Evolutionary conservation across 2,797 vertebrate genomes (phyloP), one percentile per base, ranked within the genome.

Genomic region (Pantherophis vulpinus): DNA sequence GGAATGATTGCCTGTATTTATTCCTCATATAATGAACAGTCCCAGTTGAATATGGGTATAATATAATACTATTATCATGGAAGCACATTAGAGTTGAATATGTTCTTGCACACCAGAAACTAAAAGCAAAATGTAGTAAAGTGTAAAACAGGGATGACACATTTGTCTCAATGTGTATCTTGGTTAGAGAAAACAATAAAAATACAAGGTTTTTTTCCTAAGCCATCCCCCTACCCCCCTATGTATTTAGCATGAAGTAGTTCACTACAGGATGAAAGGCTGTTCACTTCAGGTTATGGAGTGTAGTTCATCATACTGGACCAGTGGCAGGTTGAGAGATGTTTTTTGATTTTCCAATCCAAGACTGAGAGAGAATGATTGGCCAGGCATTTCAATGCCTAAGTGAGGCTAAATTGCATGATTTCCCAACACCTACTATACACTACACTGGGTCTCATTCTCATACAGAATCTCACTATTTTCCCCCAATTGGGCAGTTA

Each of bases 71-170:
- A 23, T 91, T 42, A 55, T 5, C 79, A 11, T 83, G 58, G 56
- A 79, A 23, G 63, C 13, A 90, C 11, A 23, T 16, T 51, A 27
- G 0, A 3, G n/a, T 27, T 58, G 63, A 32, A 70, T 66, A 5
- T 16, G 29, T 0, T 60, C 58, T 3, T 0, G 42, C 0, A 0
- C 59, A 27, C 60, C 37, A 86, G 90, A 56, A 0, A 13, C 0
- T 90, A 56, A 0, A 27, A 0, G 12, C 1, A 56, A 20, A 47
- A 37, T 14, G 8, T 60, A 54, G 12, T 18, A 37, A 32, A 12
- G 4, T 32, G 89, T 6, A 89, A 55, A 32, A 0, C 37, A 0
- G 89, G 87, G 2, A 63, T 0, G 0, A 1, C 11, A 0, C n/a
- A 29, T 0, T 47, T 37, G 16, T 89, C 20, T 90, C 23, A 18